A percentile compares a stretch with the other conserved stretches of the same genome.
Conservation (phyloP, 1,140 invertebrate species). For the Nasonia longicornis region DNA sequence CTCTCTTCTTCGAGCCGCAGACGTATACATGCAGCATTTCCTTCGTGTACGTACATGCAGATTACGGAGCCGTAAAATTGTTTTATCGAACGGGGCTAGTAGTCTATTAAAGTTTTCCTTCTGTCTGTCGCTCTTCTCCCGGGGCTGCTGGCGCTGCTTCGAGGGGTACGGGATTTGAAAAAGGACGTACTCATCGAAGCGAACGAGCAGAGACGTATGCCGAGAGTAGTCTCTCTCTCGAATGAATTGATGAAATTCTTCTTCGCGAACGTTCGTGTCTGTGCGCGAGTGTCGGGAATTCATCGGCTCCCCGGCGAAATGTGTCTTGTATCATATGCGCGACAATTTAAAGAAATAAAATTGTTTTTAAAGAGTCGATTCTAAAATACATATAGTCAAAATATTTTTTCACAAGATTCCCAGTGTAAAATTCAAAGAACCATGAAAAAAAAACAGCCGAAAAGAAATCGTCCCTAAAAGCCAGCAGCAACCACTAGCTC, state of each 20-base stretch:
- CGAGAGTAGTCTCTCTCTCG: not conserved
- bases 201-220: slow-evolving; percentile 1
- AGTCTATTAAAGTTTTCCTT: slow-evolving; percentile 24
- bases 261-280: not conserved
- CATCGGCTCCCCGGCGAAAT: slow-evolving; percentile 4
- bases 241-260: slow-evolving; percentile 30
- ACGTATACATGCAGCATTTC: not conserved
- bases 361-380: too few species aligned
- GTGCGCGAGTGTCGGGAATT: not conserved
- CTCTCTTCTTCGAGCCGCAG: not conserved
- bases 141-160: not conserved
- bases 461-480: not conserved
- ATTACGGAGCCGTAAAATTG: slow-evolving; percentile 26
- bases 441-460: not conserved
- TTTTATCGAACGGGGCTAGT: slow-evolving; percentile 15
- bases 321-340: not conserved
- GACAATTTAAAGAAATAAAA: not conserved
- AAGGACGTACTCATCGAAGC: slow-evolving; percentile 13
- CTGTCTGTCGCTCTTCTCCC: not conserved
- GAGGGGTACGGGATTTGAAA: not conserved
- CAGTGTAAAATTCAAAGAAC: not conserved
- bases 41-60: not conserved
- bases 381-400: too few species aligned
- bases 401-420: not conserved
- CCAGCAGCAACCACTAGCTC: not conserved